phyloP scores from a whole-genome alignment of 2,888 invertebrate species.

The Anticlea derivata region DNA sequence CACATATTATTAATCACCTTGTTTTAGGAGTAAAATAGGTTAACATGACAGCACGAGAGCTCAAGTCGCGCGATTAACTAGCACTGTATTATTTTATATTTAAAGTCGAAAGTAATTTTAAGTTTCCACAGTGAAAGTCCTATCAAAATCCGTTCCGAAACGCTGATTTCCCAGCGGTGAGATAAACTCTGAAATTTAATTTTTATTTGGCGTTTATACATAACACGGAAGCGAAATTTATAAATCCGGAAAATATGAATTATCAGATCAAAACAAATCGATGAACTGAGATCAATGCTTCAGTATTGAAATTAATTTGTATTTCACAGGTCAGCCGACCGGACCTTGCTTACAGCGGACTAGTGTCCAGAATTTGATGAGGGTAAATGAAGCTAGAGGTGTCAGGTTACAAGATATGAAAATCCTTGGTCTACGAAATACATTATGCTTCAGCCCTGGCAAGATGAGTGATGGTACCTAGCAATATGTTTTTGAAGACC shows the following conservation, averaged over 20 bases:
- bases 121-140: conserved; percentile 18
- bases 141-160: conserved; percentile 10
- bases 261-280: conserved; percentile 5
- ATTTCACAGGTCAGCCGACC: conserved; percentile 1
- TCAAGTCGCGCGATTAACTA: too few relatives aligned
- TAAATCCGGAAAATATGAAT: conserved; percentile 5
- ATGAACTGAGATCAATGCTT: conserved; percentile 3
- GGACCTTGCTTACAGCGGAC: not conserved
- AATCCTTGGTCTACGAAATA: conserved; percentile 1
- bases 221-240: conserved; percentile 8
- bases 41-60: too few relatives aligned
- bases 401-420: conserved; percentile 4
- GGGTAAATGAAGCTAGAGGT: conserved; percentile 13
- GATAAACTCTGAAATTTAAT: conserved; percentile 22
- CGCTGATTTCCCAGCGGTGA: conserved; percentile 24
- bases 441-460: not conserved
- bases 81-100: conserved; percentile 18
- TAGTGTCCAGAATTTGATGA: conserved; percentile 8
- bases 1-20: too few relatives aligned
- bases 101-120: conserved; percentile 41
- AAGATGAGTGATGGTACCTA: too few relatives aligned
- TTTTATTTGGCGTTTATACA: conserved; percentile 18
- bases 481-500: too few relatives aligned
- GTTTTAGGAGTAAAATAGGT: too few relatives aligned
- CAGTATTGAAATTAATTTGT: conserved; percentile 1